Evolutionary conservation across 2,113 vertebrate species (phyloP), one percentile per base, ranked within the genome.

Genomic region (Rissa tridactyla): DNA sequence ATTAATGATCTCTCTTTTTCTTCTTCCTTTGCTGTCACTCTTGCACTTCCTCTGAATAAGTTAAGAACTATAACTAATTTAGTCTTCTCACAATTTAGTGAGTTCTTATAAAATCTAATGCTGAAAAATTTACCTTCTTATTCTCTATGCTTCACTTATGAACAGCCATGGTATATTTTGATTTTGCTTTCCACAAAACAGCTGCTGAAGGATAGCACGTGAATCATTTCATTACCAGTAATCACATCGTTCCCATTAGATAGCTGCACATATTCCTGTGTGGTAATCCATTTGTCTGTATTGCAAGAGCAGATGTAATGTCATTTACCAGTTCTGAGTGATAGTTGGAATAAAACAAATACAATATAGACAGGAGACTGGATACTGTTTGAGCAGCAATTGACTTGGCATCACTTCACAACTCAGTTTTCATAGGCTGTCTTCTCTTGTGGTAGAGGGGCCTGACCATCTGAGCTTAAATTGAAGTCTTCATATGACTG

Each of bases 311-410:
- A 96, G 75, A 68, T 62, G 57, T 93, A 93, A 96, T 96, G 69
- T 91, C 69, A 82, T 96, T 97, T 96, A 75, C 92, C 54, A 75
- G 14, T 25, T 89, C 91, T 96, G 91, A 92, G 88, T 70, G 83
- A 95, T 86, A 78, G 93, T 2, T 88, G 77, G 83, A 88, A 85
- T 84, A 58, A 90, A 92, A 55, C 62, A 95, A 73, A 94, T 81
- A 47, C 29, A 54, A 52, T 64, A 51, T 10, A 73, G 65, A 70
- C 65, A 60, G 65, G 46, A 47, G 34, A 55, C 32, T 72, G 36
- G 49, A n/a, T 68, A 77, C 21, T 85, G 32, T 78, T 54, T 46
- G 52, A 75, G 61, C 32, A 60, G 21, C 10, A 81, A 82, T 62
- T 92, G 90, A 85, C 58, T 82, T 75, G 71, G 38, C 26, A 49